A percentile compares a stretch with the other conserved stretches of the same genome.
These are phyloP conservation scores for Coranthus polyacanthus DNA, from an alignment of 2,797 vertebrate species.

Conservation along the genomic window DNA sequence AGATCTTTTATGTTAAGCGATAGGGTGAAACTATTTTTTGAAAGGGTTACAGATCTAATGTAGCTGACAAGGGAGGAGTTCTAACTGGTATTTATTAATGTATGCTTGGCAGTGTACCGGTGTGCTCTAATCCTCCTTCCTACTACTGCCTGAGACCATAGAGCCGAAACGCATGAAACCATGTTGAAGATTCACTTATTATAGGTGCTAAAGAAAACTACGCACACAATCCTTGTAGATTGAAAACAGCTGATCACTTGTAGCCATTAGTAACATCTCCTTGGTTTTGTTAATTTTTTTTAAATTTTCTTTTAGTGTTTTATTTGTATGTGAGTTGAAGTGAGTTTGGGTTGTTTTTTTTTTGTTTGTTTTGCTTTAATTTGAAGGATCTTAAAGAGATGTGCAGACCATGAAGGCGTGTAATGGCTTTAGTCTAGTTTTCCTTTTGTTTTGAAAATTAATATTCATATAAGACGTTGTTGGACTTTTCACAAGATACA, in stretches of 20 bases:
- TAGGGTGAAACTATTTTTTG: conserved; percentile 5
- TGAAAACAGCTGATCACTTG: not conserved
- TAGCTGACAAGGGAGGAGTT: not conserved
- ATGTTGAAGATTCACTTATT: too few relatives aligned
- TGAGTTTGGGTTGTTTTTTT: too few relatives aligned
- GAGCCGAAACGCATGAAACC: too few relatives aligned
- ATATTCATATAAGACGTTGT: conserved; percentile 21
- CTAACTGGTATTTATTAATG: not conserved
- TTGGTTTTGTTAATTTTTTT: conserved; percentile 22
- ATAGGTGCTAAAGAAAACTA: conserved; percentile 22
- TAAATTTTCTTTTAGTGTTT: conserved; percentile 14
- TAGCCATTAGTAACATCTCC: conserved; percentile 3
- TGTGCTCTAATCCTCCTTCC: not conserved
- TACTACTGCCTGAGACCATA: not conserved
- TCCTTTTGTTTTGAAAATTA: conserved; percentile 21
- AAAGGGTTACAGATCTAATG: not conserved
- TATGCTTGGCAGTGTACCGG: too few relatives aligned
- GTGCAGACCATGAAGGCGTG: conserved; percentile 9
- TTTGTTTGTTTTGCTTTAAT: conserved; percentile 9
- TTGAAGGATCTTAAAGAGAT: conserved; percentile 26
- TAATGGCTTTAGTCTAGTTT: conserved; percentile 15
- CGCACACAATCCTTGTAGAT: not conserved
- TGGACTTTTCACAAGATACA: conserved; percentile 22
- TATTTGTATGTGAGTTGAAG: conserved; percentile 28
- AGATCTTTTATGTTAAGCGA: conserved; percentile 16